Base-by-base conservation (phyloP, 2,888 invertebrate genomes). In the Allophyes oxyacanthae region DNA sequence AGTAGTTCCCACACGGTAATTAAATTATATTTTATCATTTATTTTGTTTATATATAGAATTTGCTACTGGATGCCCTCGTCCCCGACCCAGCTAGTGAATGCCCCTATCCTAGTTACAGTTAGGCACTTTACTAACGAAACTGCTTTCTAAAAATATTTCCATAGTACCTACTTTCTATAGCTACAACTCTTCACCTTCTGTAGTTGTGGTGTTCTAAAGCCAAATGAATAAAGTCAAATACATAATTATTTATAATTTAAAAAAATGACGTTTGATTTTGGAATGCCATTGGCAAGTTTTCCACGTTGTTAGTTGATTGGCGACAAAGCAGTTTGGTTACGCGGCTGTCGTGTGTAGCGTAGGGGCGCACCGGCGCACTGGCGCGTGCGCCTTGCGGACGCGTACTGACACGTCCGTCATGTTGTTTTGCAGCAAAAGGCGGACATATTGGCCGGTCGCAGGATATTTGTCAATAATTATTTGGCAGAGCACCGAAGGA, bases 381-480 rank as follows among this genome's bases (percentile, higher is more conserved):
- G 46, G 79, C 78, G 80, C 74, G 74, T 66, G 79, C 78, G 80
- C 74, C 74, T 66, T 81, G 65, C 73, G 84, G 70, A 56, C 74
- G 74, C 71, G 71, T 61, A 89, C 86, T 92, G 88, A 91, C 88
- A 82, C 87, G 83, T 78, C 84, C 88, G 86, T 88, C 82, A 84
- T 88, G 81, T 92, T 92, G 85, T 92, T 94, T 94, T 94, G 71
- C 94, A 94, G 94, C 94, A 94, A 94, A 94, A 94, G 87, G 94
- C 94, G 90, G 94, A 94, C 90, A 93, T 94, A 86, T 89, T 94
- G 94, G 94, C 94, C 88, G 94, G 94, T 81, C 94, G 94, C 86
- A 91, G 94, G 88, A 94, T 94, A 89, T 94, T 94, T 94, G 94
- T 94, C 90, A 94, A 94, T 94, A 94, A 94, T 94, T 94, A 94